Percentiles rank a stretch among this genome's conserved stretches.
These are phyloP conservation scores for Megathymus violae DNA, from an alignment of 1,140 invertebrate genomes.

Conservation along the genomic window DNA sequence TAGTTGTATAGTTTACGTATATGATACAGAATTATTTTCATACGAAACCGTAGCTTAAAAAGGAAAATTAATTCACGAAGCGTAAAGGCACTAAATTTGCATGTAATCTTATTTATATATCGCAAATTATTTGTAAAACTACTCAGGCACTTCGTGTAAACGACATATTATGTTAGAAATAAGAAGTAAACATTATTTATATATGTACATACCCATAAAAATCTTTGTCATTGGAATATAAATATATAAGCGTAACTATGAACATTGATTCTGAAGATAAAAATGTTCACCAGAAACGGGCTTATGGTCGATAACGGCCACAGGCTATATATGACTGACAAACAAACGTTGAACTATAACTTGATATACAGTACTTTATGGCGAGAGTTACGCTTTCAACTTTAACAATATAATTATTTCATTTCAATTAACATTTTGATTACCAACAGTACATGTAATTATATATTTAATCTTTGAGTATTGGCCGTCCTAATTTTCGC, in stretches of 20 bases:
- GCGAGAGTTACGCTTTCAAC: not conserved
- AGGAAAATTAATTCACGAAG: not conserved
- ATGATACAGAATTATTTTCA: not conserved
- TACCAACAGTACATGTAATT: not conserved
- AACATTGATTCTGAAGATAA: too few relatives aligned
- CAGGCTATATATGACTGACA: too few relatives aligned
- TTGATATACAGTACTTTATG: too few relatives aligned
- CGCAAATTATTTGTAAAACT: not conserved
- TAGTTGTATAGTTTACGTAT: not conserved
- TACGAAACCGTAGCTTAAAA: not conserved
- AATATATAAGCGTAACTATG: not conserved
- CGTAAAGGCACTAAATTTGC: not conserved
- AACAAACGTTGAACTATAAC: too few relatives aligned
- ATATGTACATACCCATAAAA: not conserved
- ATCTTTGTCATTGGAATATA: not conserved
- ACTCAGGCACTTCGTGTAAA: not conserved
- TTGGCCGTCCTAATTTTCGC: conserved; percentile 59
- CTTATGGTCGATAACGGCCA: too few relatives aligned
- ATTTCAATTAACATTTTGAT: too few relatives aligned
- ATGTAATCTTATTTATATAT: not conserved
- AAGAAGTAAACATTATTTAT: not conserved
- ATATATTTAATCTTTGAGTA: conserved; percentile 47
- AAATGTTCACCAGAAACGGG: too few relatives aligned
- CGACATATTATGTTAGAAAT: not conserved
- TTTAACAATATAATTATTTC: not conserved